Evolutionary conservation across 2,113 vertebrate genomes (phyloP).

Genomic region (Eupsittula cactorum): DNA sequence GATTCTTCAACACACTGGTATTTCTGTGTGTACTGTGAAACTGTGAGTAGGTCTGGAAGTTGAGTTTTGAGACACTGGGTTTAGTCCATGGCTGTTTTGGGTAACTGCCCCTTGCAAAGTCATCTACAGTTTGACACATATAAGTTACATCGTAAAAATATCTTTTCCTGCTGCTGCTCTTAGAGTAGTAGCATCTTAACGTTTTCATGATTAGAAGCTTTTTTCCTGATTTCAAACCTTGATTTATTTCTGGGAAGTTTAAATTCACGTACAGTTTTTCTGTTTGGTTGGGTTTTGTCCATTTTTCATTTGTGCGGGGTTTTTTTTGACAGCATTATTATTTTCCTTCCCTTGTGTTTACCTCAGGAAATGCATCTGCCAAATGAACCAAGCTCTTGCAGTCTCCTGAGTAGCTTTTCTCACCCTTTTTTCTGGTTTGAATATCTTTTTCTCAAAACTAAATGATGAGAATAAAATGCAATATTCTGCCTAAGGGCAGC

Average conservation of each 20-base stretch:
- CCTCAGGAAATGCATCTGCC: neutral
- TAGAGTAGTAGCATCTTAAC: neutral
- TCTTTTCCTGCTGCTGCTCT: neutral
- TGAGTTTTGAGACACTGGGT: neutral
- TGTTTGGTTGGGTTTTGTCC: neutral
- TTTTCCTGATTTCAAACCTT: neutral
- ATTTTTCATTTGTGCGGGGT: neutral
- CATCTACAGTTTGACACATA: neutral
- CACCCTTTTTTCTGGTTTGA: neutral
- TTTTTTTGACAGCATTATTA: neutral
- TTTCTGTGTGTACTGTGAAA: neutral
- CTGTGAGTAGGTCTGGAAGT: neutral
- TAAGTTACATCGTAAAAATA: neutral
- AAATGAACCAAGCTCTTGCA: neutral
- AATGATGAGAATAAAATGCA: neutral
- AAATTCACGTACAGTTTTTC: neutral
- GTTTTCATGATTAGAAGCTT: neutral
- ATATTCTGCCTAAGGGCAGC: neutral
- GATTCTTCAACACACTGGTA: neutral
- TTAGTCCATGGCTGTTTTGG: neutral
- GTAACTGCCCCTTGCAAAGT: neutral
- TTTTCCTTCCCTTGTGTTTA: neutral
- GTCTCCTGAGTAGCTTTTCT: neutral
- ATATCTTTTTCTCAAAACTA: neutral
- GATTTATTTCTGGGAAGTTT: neutral